A percentile compares a stretch with the other conserved stretches of the same genome.
These are phyloP conservation scores for Cardiocondyla obscurior DNA, from an alignment of 1,140 invertebrate species.

Conservation along the genomic window DNA sequence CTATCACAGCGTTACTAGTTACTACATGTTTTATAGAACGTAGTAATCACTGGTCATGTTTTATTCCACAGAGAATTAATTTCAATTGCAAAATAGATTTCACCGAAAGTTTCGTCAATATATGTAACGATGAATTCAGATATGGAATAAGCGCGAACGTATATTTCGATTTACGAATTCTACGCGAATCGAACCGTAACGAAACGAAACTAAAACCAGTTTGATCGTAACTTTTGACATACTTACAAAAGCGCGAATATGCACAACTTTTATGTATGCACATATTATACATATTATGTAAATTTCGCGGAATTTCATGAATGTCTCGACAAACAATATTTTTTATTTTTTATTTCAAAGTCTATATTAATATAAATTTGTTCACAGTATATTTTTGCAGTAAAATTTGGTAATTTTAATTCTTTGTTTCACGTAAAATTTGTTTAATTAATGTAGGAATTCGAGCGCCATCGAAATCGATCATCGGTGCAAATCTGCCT, in stretches of 20 bases:
- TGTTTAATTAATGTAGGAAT: conserved; percentile 84
- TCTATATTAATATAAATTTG: not conserved
- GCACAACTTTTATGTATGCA: not conserved
- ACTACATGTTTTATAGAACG: not conserved
- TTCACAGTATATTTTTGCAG: not conserved
- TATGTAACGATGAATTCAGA: not conserved
- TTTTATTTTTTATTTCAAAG: not conserved
- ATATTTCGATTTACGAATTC: not conserved
- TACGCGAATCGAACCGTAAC: not conserved
- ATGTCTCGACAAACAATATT: not conserved
- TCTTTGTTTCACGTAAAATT: not conserved
- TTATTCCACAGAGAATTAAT: not conserved
- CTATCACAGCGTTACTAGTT: not conserved
- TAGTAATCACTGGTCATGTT: not conserved
- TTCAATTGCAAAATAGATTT: not conserved
- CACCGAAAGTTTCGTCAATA: not conserved
- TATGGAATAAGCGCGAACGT: not conserved
- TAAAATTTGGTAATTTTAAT: not conserved
- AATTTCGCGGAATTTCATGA: not conserved
- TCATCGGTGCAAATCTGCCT: conserved; percentile 87
- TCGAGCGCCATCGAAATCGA: conserved; percentile 86
- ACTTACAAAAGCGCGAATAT: not conserved
- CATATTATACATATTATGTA: not conserved
- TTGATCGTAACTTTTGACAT: not conserved
- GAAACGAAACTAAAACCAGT: conserved; percentile 16